Conservation (phyloP, 64 coral and sea anemone genomes). For the Pocillopora verrucosa region DNA sequence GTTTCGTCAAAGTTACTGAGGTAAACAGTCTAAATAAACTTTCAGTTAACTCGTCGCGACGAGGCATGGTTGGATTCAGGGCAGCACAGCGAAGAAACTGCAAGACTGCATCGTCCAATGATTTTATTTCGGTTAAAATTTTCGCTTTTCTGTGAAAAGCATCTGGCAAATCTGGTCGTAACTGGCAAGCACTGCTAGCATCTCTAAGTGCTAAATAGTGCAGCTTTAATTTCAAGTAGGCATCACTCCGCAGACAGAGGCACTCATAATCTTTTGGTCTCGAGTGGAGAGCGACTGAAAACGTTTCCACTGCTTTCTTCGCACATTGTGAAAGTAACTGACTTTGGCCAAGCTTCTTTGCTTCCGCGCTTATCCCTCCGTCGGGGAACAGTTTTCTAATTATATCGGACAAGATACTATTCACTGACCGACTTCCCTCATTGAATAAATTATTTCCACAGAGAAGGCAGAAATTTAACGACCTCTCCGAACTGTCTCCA, state of each 20-base stretch:
- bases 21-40: slow-evolving; percentile 5
- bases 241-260: slow-evolving; percentile 47
- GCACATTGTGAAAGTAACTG: neutral
- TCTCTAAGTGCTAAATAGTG: slow-evolving; percentile 55
- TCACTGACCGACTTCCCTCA: slow-evolving; percentile 30
- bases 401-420: slow-evolving; percentile 55
- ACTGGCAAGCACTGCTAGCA: neutral
- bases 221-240: slow-evolving; percentile 13
- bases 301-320: slow-evolving; percentile 20
- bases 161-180: slow-evolving; percentile 30
- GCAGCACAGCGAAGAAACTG: slow-evolving; percentile 34
- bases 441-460: slow-evolving; percentile 10
- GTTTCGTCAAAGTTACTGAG: neutral
- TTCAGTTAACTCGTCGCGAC: slow-evolving; percentile 35
- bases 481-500: neutral
- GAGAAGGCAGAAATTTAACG: slow-evolving; percentile 4
- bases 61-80: slow-evolving; percentile 31
- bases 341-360: slow-evolving; percentile 40
- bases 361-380: neutral
- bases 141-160: slow-evolving; percentile 44
- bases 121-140: slow-evolving; percentile 37
- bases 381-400: slow-evolving; percentile 70
- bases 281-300: slow-evolving; percentile 15
- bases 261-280: slow-evolving; percentile 47
- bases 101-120: slow-evolving; percentile 5